Evolutionary conservation across 2,113 vertebrate genomes (phyloP).

Genomic region (Ciconia boyciana): DNA sequence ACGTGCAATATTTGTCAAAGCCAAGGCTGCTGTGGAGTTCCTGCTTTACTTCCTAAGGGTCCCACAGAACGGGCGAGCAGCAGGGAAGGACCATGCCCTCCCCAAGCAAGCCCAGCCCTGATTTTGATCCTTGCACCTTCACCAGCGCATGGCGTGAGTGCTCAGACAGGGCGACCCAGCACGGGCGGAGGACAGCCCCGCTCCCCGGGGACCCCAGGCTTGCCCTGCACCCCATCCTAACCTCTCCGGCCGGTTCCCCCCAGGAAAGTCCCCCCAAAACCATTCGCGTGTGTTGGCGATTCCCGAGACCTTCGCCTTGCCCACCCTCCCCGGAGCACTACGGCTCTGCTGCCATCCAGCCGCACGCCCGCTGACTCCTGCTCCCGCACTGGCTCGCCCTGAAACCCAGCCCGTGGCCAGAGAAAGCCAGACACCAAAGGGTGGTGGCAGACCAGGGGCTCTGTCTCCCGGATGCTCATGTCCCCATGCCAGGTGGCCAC

Average conservation of each 20-base stretch:
- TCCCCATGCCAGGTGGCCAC: fast-evolving
- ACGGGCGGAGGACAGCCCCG: fast-evolving
- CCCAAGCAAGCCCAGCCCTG: not conserved
- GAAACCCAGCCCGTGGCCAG: fast-evolving
- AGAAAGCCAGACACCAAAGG: not conserved
- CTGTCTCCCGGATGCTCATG: not conserved
- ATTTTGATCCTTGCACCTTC: not conserved
- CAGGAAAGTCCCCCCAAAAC: not conserved
- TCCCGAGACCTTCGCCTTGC: not conserved
- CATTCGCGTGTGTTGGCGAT: too few relatives aligned
- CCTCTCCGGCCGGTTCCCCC: fast-evolving
- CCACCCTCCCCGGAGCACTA: fast-evolving
- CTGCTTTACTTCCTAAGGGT: not conserved
- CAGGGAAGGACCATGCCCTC: not conserved
- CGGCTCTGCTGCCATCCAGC: not conserved
- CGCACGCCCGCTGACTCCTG: fast-evolving
- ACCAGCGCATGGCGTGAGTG: fast-evolving
- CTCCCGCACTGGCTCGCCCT: fast-evolving
- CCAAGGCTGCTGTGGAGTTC: not conserved
- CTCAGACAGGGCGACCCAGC: not conserved
- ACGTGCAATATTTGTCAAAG: not conserved
- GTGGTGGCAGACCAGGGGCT: fast-evolving
- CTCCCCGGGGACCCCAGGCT: fast-evolving
- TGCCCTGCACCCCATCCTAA: not conserved
- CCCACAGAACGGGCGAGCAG: not conserved